phyloP scores from a whole-genome alignment of 2,888 invertebrate species.

The Acrocyrtus sp. region DNA sequence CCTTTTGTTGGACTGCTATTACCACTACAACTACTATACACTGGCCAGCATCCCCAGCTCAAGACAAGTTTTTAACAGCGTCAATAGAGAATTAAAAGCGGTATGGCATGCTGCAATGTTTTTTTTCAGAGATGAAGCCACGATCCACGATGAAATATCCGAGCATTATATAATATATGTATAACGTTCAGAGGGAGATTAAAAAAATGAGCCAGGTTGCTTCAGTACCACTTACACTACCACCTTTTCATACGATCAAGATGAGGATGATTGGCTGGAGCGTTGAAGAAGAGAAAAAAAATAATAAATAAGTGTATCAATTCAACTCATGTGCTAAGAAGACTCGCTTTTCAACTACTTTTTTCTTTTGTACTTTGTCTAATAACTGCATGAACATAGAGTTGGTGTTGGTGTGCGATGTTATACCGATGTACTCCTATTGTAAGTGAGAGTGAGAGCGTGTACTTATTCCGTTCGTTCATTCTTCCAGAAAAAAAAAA shows the following conservation, averaged over 20 bases:
- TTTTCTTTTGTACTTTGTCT: too few species aligned
- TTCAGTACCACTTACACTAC: too few species aligned
- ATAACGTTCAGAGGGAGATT: not conserved
- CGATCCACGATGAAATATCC: not conserved
- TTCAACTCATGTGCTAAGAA: not conserved
- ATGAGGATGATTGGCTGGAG: constrained; percentile 7
- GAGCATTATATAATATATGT: not conserved
- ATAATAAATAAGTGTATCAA: not conserved
- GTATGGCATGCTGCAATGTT: not conserved
- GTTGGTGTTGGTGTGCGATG: not conserved
- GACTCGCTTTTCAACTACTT: not conserved
- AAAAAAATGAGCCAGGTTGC: constrained; percentile 9
- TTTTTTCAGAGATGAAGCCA: not conserved
- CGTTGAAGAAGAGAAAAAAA: not conserved
- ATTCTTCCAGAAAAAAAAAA: constrained; percentile 23
- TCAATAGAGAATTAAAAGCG: not conserved
- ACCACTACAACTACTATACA: constrained; percentile 2
- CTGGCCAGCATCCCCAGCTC: constrained; percentile 7
- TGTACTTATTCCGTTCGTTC: not conserved
- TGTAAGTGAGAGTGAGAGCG: not conserved
- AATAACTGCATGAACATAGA: not conserved
- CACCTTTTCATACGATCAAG: constrained; percentile 15
- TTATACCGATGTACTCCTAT: constrained; percentile 2
- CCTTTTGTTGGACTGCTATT: not conserved
- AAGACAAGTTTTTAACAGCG: constrained; percentile 6